Conservation (phyloP, 2,888 invertebrate species). For the Drosophila paranaensis region DNA sequence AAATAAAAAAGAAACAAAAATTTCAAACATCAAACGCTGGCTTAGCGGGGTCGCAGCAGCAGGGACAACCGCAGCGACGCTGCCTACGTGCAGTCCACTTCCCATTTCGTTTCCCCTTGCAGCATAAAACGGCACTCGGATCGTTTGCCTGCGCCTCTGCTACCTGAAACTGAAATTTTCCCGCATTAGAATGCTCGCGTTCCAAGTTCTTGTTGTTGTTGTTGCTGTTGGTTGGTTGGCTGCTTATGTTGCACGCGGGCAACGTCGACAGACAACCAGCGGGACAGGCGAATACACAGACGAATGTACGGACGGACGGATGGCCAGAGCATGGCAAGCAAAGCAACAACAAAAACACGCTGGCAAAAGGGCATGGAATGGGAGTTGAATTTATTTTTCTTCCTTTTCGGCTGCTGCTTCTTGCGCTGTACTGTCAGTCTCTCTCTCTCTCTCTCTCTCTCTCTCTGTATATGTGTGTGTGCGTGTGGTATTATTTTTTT, state of each 20-base stretch:
- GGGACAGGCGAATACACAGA: constrained; percentile 39
- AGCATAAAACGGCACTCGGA: constrained; percentile 24
- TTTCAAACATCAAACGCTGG: constrained; percentile 58
- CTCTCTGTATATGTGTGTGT: constrained; percentile 6
- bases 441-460: neutral
- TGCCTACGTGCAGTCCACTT: constrained; percentile 56
- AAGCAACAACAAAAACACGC: constrained; percentile 33
- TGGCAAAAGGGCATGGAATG: constrained; percentile 61
- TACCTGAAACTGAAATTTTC: constrained; percentile 72
- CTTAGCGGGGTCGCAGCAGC: neutral
- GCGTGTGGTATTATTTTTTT: constrained; percentile 49
- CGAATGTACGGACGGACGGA: constrained; percentile 19
- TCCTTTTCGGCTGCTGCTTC: constrained; percentile 64
- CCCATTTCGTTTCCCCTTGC: constrained; percentile 50
- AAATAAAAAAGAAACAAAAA: constrained; percentile 49
- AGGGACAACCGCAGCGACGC: constrained; percentile 3
- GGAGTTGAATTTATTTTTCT: constrained; percentile 68
- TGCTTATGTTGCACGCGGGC: constrained; percentile 63
- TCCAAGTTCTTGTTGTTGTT: constrained; percentile 32
- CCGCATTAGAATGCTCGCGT: constrained; percentile 66
- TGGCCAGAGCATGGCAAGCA: constrained; percentile 10
- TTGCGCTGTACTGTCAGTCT: constrained; percentile 24
- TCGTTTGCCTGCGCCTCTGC: constrained; percentile 29
- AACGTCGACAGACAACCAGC: constrained; percentile 48
- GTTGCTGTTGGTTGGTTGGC: constrained; percentile 40